phyloP scores from a whole-genome alignment of 2,888 invertebrate species.

The Periphyllus acericola region DNA sequence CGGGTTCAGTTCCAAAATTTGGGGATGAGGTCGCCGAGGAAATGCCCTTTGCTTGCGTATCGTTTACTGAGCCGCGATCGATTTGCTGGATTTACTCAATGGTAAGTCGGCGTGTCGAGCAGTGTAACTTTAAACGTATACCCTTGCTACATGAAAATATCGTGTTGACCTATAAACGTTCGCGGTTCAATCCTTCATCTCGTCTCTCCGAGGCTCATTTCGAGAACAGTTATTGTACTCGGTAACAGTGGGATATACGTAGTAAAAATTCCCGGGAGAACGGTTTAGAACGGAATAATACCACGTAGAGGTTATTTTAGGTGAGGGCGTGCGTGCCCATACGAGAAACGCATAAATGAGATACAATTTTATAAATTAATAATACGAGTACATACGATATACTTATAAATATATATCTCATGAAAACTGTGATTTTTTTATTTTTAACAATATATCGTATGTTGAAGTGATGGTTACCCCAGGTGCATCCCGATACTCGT shows the following conservation, averaged over 20 bases:
- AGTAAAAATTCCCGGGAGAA: constrained; percentile 8
- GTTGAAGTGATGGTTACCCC: neutral
- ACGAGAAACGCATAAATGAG: neutral
- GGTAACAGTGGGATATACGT: neutral
- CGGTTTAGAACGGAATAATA: neutral
- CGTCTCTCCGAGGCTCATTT: neutral
- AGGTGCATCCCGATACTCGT: too few species aligned
- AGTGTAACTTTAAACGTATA: neutral
- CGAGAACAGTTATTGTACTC: neutral
- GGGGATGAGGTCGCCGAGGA: too few species aligned
- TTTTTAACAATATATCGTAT: neutral
- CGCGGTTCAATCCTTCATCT: neutral
- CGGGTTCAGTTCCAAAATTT: too few species aligned
- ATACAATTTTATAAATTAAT: neutral
- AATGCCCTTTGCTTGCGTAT: too few species aligned
- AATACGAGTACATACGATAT: too few species aligned
- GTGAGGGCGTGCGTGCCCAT: neutral
- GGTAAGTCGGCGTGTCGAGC: neutral
- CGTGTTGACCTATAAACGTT: neutral
- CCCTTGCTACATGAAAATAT: neutral
- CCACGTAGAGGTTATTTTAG: too few species aligned
- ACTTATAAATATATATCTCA: too few species aligned
- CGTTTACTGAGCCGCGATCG: neutral
- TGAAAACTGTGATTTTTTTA: constrained; percentile 2
- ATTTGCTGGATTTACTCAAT: too few species aligned